A percentile compares a stretch with the other conserved stretches of the same genome.
Evolutionary conservation across 2,888 invertebrate species (phyloP).

Genomic region (Himalopsyche anomala): DNA sequence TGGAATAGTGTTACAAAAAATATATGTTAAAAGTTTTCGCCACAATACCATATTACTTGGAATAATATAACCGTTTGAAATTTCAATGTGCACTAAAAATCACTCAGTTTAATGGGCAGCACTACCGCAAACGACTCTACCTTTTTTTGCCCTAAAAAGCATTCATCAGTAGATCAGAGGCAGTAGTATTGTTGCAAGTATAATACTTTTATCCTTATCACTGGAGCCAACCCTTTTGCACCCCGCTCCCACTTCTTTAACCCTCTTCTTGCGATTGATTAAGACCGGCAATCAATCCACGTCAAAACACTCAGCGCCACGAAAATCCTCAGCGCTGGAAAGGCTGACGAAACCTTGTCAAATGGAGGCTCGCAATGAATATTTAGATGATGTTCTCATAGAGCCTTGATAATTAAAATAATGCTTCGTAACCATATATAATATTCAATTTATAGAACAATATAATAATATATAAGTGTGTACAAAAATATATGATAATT

Average conservation of each 20-base stretch:
- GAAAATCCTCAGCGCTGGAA: conserved; percentile 37
- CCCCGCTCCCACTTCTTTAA: conserved; percentile 27
- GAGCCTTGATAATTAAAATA: no score
- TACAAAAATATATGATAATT: no score
- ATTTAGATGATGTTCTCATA: no score
- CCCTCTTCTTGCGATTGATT: conserved; percentile 54
- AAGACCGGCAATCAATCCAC: conserved; percentile 59
- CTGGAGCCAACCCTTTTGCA: conserved; percentile 40
- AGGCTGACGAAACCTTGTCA: neutral
- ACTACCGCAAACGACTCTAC: neutral
- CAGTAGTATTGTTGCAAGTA: conserved; percentile 33
- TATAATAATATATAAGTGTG: no score
- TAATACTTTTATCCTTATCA: conserved; percentile 43
- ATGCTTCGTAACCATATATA: no score
- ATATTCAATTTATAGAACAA: no score
- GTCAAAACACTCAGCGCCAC: conserved; percentile 49
- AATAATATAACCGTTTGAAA: no score
- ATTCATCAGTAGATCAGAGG: conserved; percentile 35
- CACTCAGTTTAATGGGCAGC: conserved; percentile 1
- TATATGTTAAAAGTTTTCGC: no score
- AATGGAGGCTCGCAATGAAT: neutral
- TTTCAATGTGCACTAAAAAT: neutral
- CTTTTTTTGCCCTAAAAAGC: conserved; percentile 19
- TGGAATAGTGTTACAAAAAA: no score
- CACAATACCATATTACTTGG: no score